Percentiles rank a stretch among this genome's conserved stretches.
Conservation (phyloP, 2,797 vertebrate species). For the Gephyroberyx darwinii region DNA sequence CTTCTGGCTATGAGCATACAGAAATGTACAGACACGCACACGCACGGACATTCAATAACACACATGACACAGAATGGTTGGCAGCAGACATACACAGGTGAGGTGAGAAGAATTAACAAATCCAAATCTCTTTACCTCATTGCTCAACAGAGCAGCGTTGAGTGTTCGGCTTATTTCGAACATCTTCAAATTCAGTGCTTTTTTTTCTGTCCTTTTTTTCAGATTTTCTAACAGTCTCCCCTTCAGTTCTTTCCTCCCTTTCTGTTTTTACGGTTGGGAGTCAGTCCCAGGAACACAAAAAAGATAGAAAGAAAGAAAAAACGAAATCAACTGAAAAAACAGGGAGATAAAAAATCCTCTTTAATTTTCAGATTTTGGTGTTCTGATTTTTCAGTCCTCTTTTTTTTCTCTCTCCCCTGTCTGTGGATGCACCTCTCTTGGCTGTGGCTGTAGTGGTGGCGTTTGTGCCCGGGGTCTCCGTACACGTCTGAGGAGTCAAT, state of each 20-base stretch:
- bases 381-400: slow-evolving; percentile 69
- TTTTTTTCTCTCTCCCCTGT: slow-evolving; percentile 58
- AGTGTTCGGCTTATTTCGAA: slow-evolving; percentile 99
- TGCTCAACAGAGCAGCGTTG: slow-evolving; percentile 99
- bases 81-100: slow-evolving; percentile 76
- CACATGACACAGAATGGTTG: slow-evolving; percentile 75
- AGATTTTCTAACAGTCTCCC: slow-evolving; percentile 58
- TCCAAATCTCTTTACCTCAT: slow-evolving; percentile 92
- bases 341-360: slow-evolving; percentile 74
- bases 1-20: slow-evolving; percentile 64
- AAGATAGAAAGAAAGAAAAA: slow-evolving; percentile 68
- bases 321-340: slow-evolving; percentile 73
- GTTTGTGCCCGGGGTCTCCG: slow-evolving; percentile 91
- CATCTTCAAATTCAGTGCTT: slow-evolving; percentile 88
- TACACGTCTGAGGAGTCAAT: slow-evolving; percentile 92
- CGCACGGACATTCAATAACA: slow-evolving; percentile 61
- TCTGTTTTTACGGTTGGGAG: slow-evolving; percentile 70
- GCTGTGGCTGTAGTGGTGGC: slow-evolving; percentile 91
- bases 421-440: slow-evolving; percentile 89
- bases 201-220: slow-evolving; percentile 66
- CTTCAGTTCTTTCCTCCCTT: slow-evolving; percentile 75
- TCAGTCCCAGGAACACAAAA: slow-evolving; percentile 78
- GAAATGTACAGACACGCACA: slow-evolving; percentile 60
- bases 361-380: slow-evolving; percentile 74
- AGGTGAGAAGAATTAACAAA: slow-evolving; percentile 71